phyloP scores from a whole-genome alignment of 2,888 invertebrate species.

The Amphipyra berbera region DNA sequence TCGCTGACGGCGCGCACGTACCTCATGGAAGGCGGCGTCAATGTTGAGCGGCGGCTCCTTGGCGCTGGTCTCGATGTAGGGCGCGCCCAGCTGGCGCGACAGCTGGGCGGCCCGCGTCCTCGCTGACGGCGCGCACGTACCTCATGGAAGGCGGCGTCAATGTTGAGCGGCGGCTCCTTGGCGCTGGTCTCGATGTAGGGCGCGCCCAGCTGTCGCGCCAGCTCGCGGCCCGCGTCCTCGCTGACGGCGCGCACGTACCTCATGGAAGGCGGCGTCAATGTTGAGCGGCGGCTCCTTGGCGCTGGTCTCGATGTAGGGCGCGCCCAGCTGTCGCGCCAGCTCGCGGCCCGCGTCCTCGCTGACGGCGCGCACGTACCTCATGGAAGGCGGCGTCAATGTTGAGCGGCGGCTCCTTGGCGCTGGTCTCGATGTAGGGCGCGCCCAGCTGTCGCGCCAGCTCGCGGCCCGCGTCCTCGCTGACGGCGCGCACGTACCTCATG shows the following conservation, averaged over 20 bases:
- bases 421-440: constrained; percentile 97
- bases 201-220: constrained; percentile 93
- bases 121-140: constrained; percentile 86
- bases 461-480: constrained; percentile 95
- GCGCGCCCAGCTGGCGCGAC: constrained; percentile 92
- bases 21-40: constrained; percentile 97
- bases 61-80: constrained; percentile 97
- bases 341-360: constrained; percentile 95
- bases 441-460: constrained; percentile 93
- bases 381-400: constrained; percentile 97
- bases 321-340: constrained; percentile 92
- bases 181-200: constrained; percentile 98
- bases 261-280: constrained; percentile 97
- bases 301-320: constrained; percentile 97
- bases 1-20: constrained; percentile 95
- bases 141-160: constrained; percentile 97
- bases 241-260: constrained; percentile 95
- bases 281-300: constrained; percentile 97
- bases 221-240: constrained; percentile 94
- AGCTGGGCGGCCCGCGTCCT: no score
- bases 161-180: constrained; percentile 97
- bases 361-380: constrained; percentile 95
- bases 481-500: constrained; percentile 95
- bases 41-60: constrained; percentile 97
- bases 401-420: constrained; percentile 97